Percentiles rank a stretch among this genome's conserved stretches.
Conservation (phyloP, 2,888 invertebrate species). For the Campoplex nolae region DNA sequence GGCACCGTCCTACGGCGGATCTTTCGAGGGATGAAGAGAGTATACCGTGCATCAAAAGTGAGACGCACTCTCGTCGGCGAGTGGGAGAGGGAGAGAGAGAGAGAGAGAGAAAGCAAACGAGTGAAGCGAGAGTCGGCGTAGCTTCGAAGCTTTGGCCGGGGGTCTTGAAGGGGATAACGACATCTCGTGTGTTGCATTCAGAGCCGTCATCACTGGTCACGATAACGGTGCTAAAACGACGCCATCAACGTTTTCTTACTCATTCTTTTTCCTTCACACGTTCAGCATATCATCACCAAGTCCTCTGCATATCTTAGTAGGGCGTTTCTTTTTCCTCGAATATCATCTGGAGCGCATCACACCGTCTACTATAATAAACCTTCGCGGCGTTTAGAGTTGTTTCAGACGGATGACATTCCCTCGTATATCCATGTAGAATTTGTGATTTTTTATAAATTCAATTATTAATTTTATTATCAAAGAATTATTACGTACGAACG, state of each 20-base stretch:
- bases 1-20: constrained; percentile 50
- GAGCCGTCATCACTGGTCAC: constrained; percentile 64
- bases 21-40: constrained; percentile 54
- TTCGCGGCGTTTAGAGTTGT: background rate
- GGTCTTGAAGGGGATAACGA: constrained; percentile 65
- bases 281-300: constrained; percentile 5
- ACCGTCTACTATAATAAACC: background rate
- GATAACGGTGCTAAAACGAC: constrained; percentile 78
- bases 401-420: background rate
- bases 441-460: background rate
- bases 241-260: constrained; percentile 73
- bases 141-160: constrained; percentile 48
- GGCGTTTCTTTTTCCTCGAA: constrained; percentile 16
- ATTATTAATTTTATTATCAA: too few species aligned
- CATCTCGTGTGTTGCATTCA: constrained; percentile 73
- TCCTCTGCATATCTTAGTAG: background rate
- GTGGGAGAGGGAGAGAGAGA: constrained; percentile 20
- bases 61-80: constrained; percentile 35
- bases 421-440: background rate
- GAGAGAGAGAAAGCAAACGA: constrained; percentile 48
- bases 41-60: constrained; percentile 46
- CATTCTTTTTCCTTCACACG: constrained; percentile 22
- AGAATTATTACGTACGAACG: too few species aligned
- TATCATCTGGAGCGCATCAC: constrained; percentile 3
- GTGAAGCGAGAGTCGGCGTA: constrained; percentile 51